These are phyloP conservation scores for Carterocephalus palaemon DNA, from an alignment of 2,888 invertebrate genomes.

Conservation along the genomic window DNA sequence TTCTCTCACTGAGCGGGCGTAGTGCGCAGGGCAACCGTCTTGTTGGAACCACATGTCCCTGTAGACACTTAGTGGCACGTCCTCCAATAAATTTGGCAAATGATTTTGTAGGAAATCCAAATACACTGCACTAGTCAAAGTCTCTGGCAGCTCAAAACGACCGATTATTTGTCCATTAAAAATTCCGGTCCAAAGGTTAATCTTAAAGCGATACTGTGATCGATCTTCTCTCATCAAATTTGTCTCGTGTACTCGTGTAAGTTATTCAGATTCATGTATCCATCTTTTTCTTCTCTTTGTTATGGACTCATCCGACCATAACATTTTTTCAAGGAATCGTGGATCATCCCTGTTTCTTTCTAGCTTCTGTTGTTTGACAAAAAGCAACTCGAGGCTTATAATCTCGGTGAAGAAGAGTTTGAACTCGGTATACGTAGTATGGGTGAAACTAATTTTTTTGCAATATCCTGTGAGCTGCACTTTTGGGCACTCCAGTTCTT, in stretches of 20 bases:
- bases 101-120: too few relatives aligned
- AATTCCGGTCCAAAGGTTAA: constrained; percentile 25
- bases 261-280: constrained; percentile 28
- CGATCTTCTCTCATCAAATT: constrained; percentile 29
- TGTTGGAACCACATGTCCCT: constrained; percentile 25
- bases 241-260: constrained; percentile 28
- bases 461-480: constrained; percentile 2
- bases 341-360: constrained; percentile 24
- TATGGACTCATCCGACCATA: constrained; percentile 27
- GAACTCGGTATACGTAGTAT: constrained; percentile 24
- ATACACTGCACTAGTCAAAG: too few relatives aligned
- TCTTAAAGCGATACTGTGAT: constrained; percentile 33
- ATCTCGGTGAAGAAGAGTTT: constrained; percentile 27
- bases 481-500: constrained; percentile 3
- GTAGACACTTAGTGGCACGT: constrained; percentile 15
- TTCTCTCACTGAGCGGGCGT: not conserved
- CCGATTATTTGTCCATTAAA: constrained; percentile 11
- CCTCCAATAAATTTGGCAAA: constrained; percentile 15
- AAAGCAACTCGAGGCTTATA: constrained; percentile 26
- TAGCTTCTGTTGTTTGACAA: constrained; percentile 28
- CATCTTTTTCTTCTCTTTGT: constrained; percentile 26
- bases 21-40: constrained; percentile 5
- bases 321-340: constrained; percentile 26
- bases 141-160: too few relatives aligned
- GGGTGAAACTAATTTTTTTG: constrained; percentile 3